phyloP scores from a whole-genome alignment of 2,797 vertebrate species.

The Cephalopachus bancanus region DNA sequence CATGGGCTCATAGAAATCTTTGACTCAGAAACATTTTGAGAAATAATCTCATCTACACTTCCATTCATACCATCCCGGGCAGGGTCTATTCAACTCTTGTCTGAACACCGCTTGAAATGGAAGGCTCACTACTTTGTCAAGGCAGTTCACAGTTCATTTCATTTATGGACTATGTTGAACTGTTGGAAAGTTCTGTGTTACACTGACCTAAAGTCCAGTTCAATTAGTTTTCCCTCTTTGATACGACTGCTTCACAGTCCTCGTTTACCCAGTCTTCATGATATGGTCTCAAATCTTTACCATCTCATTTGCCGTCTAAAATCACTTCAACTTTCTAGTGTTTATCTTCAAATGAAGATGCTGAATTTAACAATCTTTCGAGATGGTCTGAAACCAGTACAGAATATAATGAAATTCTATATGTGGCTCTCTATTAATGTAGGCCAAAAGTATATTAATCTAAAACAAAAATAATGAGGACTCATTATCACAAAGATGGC shows the following conservation, averaged over 20 bases:
- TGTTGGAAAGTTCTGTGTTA: neutral
- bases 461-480: neutral
- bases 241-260: neutral
- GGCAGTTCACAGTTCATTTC: neutral
- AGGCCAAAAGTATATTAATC: neutral
- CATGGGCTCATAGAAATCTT: neutral
- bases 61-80: neutral
- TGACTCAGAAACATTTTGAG: neutral
- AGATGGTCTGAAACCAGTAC: neutral
- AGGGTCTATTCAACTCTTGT: neutral
- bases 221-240: neutral
- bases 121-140: neutral
- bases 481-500: neutral
- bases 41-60: neutral
- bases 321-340: constrained; percentile 31
- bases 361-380: constrained; percentile 23
- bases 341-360: constrained; percentile 45
- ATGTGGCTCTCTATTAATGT: neutral
- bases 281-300: neutral
- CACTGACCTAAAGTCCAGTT: neutral
- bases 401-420: neutral
- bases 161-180: neutral
- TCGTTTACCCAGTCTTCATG: neutral
- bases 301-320: neutral
- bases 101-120: neutral